A percentile compares a stretch with the other conserved stretches of the same genome.
Evolutionary conservation across 2,113 vertebrate genomes (phyloP).

Genomic region (Plotosus lineatus): DNA sequence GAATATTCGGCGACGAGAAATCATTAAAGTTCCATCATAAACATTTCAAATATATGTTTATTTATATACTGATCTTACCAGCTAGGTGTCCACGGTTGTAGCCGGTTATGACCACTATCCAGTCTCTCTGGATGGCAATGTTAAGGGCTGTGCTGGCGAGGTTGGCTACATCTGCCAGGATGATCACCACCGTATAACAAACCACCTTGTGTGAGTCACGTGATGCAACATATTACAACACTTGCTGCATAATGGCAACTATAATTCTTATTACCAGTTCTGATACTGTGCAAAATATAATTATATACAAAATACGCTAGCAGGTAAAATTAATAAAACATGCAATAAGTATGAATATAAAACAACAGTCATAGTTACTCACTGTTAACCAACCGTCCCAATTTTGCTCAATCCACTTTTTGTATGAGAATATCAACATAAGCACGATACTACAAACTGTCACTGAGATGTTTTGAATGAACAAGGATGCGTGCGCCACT

Average conservation of each 20-base stretch:
- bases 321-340: no score
- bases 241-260: constrained; percentile 65
- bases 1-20: neutral
- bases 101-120: constrained; percentile 74
- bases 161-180: constrained; percentile 75
- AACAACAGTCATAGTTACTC: constrained; percentile 55
- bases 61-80: constrained; percentile 59
- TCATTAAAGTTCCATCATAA: neutral
- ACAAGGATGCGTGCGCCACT: constrained; percentile 74
- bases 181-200: constrained; percentile 75
- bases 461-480: constrained; percentile 76
- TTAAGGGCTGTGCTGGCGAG: constrained; percentile 72
- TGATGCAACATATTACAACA: constrained; percentile 78
- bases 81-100: constrained; percentile 72
- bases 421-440: constrained; percentile 75
- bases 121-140: constrained; percentile 75
- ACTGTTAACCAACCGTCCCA: constrained; percentile 75
- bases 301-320: no score
- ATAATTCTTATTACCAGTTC: constrained; percentile 63
- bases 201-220: constrained; percentile 75
- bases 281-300: constrained; percentile 46
- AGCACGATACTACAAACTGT: constrained; percentile 70
- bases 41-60: neutral
- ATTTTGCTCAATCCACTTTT: constrained; percentile 69
- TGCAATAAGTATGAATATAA: neutral